phyloP scores from a whole-genome alignment of 2,113 vertebrate genomes.

The Brachyhypopomus occidentalis region DNA sequence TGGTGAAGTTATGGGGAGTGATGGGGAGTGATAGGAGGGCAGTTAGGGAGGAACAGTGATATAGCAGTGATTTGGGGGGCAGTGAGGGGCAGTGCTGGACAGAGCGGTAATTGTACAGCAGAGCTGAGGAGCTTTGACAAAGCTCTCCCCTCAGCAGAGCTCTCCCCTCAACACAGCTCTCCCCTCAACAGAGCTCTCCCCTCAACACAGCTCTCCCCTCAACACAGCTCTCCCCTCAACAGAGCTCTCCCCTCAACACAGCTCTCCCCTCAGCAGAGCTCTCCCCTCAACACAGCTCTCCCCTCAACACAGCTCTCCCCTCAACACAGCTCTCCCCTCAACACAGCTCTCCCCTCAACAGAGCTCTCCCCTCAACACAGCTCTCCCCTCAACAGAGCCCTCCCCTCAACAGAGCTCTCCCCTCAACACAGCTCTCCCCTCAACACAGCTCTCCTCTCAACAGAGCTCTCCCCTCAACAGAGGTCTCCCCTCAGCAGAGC shows the following conservation, averaged over 20 bases:
- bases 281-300: slow-evolving; percentile 7
- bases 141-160: slow-evolving; percentile 19
- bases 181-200: slow-evolving; percentile 15
- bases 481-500: slow-evolving; percentile 19
- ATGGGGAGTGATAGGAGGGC: no score
- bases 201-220: slow-evolving; percentile 17
- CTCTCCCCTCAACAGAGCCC: slow-evolving; percentile 16
- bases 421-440: slow-evolving; percentile 18
- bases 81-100: slow-evolving; percentile 41
- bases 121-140: slow-evolving; percentile 7
- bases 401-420: slow-evolving; percentile 11
- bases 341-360: slow-evolving; percentile 13
- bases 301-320: slow-evolving; percentile 14
- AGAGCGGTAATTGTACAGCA: slow-evolving; percentile 49
- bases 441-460: slow-evolving; percentile 15
- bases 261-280: slow-evolving; percentile 17
- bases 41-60: no score
- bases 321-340: slow-evolving; percentile 16
- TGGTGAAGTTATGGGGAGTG: slow-evolving; percentile 8
- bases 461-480: slow-evolving; percentile 12
- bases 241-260: slow-evolving; percentile 15
- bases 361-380: slow-evolving; percentile 16
- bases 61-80: no score
- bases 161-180: slow-evolving; percentile 15
- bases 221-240: slow-evolving; percentile 17